Base-by-base conservation (phyloP, 2,888 invertebrate genomes). In the Rotaria socialis region DNA sequence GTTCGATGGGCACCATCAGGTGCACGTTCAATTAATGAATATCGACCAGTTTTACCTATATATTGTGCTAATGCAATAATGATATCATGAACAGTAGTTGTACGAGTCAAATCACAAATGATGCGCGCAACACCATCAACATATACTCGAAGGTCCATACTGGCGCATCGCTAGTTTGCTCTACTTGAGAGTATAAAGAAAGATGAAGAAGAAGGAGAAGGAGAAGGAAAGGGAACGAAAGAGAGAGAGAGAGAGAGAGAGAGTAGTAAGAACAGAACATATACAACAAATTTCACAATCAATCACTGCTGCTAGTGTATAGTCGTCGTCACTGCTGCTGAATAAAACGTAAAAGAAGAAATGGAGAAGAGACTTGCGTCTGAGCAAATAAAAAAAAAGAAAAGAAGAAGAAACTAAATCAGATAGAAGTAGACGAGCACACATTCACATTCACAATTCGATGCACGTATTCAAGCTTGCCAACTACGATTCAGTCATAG, bases 71-170 rank as follows among this genome's bases (percentile, higher is more conserved):
- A 47, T 47, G 80, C 80, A 80, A 80, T 80, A 80, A 80, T 80
- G n/a, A 80, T 80, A 80, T 80, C 80, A 47, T 80, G 80, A 41
- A 80, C 47, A n/a, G 80, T 80, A 14, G 80, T 80, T 80, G 24
- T n/a, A n/a, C 80, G 80, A 8, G 80, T 80, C n/a, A 80, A 47
- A 80, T 80, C 80, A 80, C 80, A 80, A n/a, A 80, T 80, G 43
- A 80, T 80, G 24, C 47, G 43, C 47, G 80, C 80, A 80, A 80
- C 47, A 80, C 80, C 80, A 47, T 80, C 80, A 47, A 80, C 80
- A 80, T 80, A 80, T 24, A 80, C 80, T 47, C 80, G 80, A 80
- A 75, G 47, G 43, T 80, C 80, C 80, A 80, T 80, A 67, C 35
- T 67, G 67, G 35, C 27, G 67, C 67, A 67, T 67, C 67, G 35